phyloP scores from a whole-genome alignment of 2,888 invertebrate genomes.

The Macaria liturata region DNA sequence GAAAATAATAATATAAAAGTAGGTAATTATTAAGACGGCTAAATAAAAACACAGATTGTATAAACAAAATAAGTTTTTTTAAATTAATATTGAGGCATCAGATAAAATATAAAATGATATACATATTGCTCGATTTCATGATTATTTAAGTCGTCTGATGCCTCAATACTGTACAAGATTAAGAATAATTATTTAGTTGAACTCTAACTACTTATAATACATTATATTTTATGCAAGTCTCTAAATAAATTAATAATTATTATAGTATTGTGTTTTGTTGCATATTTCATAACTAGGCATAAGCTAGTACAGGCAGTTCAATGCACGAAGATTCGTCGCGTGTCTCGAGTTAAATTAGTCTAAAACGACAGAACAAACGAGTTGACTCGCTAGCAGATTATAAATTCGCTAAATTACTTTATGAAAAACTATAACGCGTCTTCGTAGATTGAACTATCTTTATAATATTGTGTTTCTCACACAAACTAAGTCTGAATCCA shows the following conservation, averaged over 20 bases:
- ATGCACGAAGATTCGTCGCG: not conserved
- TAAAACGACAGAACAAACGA: no score
- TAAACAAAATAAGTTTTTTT: conserved; percentile 25
- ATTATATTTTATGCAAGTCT: conserved; percentile 69
- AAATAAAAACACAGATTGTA: conserved; percentile 20
- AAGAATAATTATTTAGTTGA: conserved; percentile 55
- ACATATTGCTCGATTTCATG: conserved; percentile 5
- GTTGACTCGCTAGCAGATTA: no score
- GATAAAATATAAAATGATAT: conserved; percentile 15
- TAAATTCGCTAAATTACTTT: not conserved
- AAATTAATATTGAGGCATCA: conserved; percentile 29
- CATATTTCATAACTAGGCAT: conserved; percentile 34
- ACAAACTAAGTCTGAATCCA: not conserved
- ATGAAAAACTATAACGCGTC: not conserved
- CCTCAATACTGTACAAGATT: conserved; percentile 40
- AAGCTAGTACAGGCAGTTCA: conserved; percentile 19
- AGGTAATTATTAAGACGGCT: conserved; percentile 19
- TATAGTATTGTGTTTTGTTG: conserved; percentile 33
- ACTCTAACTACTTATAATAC: conserved; percentile 79
- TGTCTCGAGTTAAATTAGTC: not conserved
- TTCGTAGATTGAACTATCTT: not conserved
- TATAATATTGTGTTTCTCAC: not conserved
- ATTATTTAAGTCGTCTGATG: conserved; percentile 25
- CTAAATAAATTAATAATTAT: conserved; percentile 56
- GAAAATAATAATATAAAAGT: conserved; percentile 10